Base-by-base conservation (phyloP, 1,140 invertebrate genomes). In the Batillaria attramentaria region DNA sequence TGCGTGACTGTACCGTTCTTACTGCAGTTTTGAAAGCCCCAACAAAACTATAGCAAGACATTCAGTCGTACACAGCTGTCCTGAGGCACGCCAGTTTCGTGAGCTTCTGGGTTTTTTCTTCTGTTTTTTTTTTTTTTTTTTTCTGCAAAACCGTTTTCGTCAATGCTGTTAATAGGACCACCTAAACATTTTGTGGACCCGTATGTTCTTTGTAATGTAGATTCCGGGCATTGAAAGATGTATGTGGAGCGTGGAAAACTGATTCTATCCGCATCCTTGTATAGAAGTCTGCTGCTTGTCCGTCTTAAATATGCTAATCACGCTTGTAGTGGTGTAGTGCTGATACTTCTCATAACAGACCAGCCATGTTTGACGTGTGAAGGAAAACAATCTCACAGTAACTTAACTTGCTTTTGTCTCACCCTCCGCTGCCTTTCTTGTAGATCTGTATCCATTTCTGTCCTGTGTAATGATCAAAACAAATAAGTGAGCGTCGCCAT, bases 11-110 rank as follows among this genome's bases (percentile, higher is more conserved):
- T 16, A 35, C 31, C 42, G n/a, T 46, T 70, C 39, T 28, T 18
- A 42, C 68, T 70, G 39, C 43, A 37, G 28, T 70, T 70, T 8
- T 70, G 68, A 46, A 46, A 46, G 68, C 68, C 68, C 68, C 68
- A 70, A 37, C 68, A 70, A 46, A 60, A 60, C 24, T 28, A 31
- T 31, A 18, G 68, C 42, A 70, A 46, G 41, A 70, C 43, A 20
- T 46, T 46, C 24, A n/a, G 24, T 5, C 43, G 28, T 42, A 70
- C 20, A 33, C 18, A 31, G 20, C 62, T 65, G 10, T 65, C 62
- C 33, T 33, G 3, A 65, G 37, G 28, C 31, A 65, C 33, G 37
- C 33, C 62, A 65, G 33, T 33, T 31, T 35, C 62, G 37, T 65
- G n/a, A 10, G 33, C 37, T 31, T 16, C 20, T 65, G n/a, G 10